Evolutionary conservation across 2,888 invertebrate species (phyloP), one percentile per base, ranked within the genome.

Genomic region (Ariolimax columbianus): DNA sequence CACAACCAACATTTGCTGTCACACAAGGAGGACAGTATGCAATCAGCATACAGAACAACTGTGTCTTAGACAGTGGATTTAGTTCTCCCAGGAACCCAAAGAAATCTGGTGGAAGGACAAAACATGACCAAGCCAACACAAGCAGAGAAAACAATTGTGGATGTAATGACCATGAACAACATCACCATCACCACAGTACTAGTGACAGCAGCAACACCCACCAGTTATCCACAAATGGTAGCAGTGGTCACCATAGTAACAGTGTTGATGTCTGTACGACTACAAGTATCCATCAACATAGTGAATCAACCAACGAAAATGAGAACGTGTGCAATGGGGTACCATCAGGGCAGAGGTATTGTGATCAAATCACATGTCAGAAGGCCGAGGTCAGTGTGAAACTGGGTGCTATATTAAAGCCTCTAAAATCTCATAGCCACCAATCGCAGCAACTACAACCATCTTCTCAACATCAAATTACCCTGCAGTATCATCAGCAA

Each of bases 31-130:
- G 51, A 9, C 77, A 47, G 36, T 30, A 77, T 51, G 19, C 38
- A 36, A n/a, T 19, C 30, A 33, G 14, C 3, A 43, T 40, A 6
- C 40, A 43, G 17, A 40, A 84, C n/a, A 70, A 78, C 38, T 40
- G 47, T 33, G 87, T 91, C 0, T 90, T 89, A 19, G 92, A 92
- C 82, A 92, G 91, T 88, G 92, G 91, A 4, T 91, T 91, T 87
- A 91, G 90, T 84, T 92, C 91, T 11, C 91, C 92, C 0, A 68
- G 90, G 23, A 86, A 90, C 72, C 83, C 79, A 19, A 89, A 88
- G n/a, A 70, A 82, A 17, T 75, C 82, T 19, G 79, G 55, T 17
- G 83, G 77, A 38, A 83, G 55, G 40, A 82, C 68, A 2, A 73
- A 51, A 38, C 11, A 63, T n/a, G 70, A 82, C 23, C 80, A 77